phyloP scores from a whole-genome alignment of 2,113 vertebrate genomes.

The Muntiacus reevesi region DNA sequence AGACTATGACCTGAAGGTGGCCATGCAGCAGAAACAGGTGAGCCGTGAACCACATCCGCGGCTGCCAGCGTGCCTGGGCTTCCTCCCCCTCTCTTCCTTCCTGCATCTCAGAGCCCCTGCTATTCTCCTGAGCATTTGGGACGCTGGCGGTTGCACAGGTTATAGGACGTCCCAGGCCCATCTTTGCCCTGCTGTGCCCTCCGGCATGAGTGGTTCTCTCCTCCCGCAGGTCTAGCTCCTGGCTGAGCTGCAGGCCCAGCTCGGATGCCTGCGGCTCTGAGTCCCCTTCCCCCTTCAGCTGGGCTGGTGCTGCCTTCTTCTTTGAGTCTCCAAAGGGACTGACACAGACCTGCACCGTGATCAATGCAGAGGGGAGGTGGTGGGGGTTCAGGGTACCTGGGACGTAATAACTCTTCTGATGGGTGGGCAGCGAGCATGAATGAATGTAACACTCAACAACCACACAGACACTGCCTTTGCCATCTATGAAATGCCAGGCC shows the following conservation, averaged over 20 bases:
- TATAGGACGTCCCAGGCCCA: fast-evolving
- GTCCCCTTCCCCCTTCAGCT: background rate
- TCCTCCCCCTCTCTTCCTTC: background rate
- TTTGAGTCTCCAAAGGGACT: background rate
- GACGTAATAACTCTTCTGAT: background rate
- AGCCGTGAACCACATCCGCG: fast-evolving
- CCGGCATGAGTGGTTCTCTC: fast-evolving
- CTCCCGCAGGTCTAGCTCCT: fast-evolving
- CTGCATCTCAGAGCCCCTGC: background rate
- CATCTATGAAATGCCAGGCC: background rate
- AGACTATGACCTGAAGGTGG: slow-evolving; percentile 89
- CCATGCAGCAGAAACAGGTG: slow-evolving; percentile 89
- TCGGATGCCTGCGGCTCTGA: fast-evolving
- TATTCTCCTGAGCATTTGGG: fast-evolving
- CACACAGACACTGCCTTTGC: fast-evolving
- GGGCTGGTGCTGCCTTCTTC: background rate
- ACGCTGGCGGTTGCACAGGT: fast-evolving
- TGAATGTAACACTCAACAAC: no score
- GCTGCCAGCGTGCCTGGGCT: fast-evolving
- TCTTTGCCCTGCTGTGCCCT: no score
- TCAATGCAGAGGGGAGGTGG: fast-evolving
- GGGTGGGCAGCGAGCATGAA: background rate
- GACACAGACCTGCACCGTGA: fast-evolving
- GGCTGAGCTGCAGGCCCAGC: background rate
- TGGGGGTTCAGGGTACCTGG: background rate